Conservation (phyloP, 1,140 invertebrate species). For the Potamilus streckersoni region DNA sequence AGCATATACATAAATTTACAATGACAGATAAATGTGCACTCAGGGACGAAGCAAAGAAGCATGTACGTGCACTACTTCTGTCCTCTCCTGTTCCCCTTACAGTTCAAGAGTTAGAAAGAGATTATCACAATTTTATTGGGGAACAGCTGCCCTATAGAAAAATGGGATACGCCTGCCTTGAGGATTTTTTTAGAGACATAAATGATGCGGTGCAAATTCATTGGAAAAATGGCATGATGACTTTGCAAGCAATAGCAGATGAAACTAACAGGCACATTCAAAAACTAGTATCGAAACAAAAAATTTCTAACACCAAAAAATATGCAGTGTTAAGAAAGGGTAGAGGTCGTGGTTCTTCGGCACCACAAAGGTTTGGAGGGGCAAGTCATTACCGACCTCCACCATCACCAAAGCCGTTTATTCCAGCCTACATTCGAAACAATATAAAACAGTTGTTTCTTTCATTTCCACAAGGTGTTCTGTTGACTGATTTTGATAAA, state of each 20-base stretch:
- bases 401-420: constrained; percentile 15
- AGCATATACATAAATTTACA: not conserved
- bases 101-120: constrained; percentile 43
- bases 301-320: constrained; percentile 43
- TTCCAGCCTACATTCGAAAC: constrained; percentile 38
- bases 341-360: constrained; percentile 6
- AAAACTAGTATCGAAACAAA: constrained; percentile 56
- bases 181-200: constrained; percentile 55
- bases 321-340: constrained; percentile 32
- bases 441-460: constrained; percentile 40
- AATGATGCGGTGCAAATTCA: constrained; percentile 45
- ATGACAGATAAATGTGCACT: constrained; percentile 46
- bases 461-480: constrained; percentile 42
- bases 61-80: constrained; percentile 52
- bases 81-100: constrained; percentile 52
- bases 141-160: constrained; percentile 39
- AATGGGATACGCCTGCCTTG: constrained; percentile 44
- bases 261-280: constrained; percentile 53
- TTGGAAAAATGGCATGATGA: constrained; percentile 41
- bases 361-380: not conserved
- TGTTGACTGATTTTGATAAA: constrained; percentile 40
- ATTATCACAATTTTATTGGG: constrained; percentile 51
- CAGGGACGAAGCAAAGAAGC: constrained; percentile 46
- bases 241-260: constrained; percentile 46
- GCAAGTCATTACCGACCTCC: constrained; percentile 1